Evolutionary conservation across 1,140 invertebrate species (phyloP), one percentile per base, ranked within the genome.

Genomic region (Achroia grisella): DNA sequence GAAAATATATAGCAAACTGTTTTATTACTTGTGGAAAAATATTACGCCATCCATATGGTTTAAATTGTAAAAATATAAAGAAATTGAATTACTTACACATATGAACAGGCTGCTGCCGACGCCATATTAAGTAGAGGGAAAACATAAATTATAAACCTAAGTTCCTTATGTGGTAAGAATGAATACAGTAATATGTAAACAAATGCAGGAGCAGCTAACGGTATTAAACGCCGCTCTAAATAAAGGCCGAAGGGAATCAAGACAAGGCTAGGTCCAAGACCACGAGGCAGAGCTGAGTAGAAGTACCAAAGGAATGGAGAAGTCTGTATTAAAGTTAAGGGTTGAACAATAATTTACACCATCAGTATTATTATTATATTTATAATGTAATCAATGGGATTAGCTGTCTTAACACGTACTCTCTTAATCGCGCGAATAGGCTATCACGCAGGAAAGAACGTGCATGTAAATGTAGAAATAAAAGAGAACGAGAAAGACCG

Each of bases 221-320:
- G 87, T 37, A 92, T 74, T 31, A 93, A 86, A 61, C 95, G 88
- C 44, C 87, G 78, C 64, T 97, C 95, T 48, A 93, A 81, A 42
- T 90, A 89, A 13, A 93, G 77, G 27, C 97, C 96, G 17, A 97
- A 56, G 5, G 95, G 96, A 42, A 98, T 86, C 28, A 99, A 84
- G 10, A 96, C 68, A 13, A 95, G 71, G 33, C 96, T 96, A 2
- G 92, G 87, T 1, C 91, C 93, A 62, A 99, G 86, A 3, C 95
- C 94, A 48, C 97, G 87, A 1, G 98, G 98, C 14, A 99, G 79
- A 1, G 97, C 98, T 27, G 97, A 99, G 82, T 97, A 98, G 77
- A 99, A 98, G 81, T 99, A 99, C 98, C 98, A 99, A 8, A 96
- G 76, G 80, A 98, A 98, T 47, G 98, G 98, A 31, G 92, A 94